These are phyloP conservation scores for Anguilla marmorata DNA, from an alignment of 2,797 vertebrate species.

Conservation along the genomic window DNA sequence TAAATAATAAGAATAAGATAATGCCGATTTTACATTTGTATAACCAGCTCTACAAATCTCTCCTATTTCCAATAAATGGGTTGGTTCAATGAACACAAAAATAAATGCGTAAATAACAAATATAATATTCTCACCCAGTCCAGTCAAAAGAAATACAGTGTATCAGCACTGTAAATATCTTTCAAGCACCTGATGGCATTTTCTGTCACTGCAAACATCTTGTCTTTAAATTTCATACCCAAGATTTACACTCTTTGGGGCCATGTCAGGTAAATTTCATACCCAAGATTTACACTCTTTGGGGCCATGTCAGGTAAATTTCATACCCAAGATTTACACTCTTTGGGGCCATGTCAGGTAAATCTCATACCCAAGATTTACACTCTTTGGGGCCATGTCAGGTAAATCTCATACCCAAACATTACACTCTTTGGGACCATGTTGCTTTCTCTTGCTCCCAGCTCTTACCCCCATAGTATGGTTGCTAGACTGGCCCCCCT, in stretches of 20 bases:
- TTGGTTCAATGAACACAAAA: conserved; percentile 25
- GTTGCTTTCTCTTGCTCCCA: background rate
- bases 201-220: background rate
- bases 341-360: background rate
- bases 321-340: background rate
- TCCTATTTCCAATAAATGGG: background rate
- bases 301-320: background rate
- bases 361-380: background rate
- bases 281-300: no score
- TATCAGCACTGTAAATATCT: background rate
- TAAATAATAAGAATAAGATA: conserved; percentile 18
- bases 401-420: no score
- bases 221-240: background rate
- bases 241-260: no score
- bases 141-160: background rate
- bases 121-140: background rate
- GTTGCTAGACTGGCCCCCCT: background rate
- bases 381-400: no score
- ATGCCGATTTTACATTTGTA: conserved; percentile 19
- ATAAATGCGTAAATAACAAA: conserved; percentile 1
- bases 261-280: no score
- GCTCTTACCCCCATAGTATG: background rate
- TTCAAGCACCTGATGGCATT: background rate
- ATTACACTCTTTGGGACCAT: no score
- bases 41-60: background rate